phyloP scores from a whole-genome alignment of 2,113 vertebrate genomes.

The Numida meleagris region DNA sequence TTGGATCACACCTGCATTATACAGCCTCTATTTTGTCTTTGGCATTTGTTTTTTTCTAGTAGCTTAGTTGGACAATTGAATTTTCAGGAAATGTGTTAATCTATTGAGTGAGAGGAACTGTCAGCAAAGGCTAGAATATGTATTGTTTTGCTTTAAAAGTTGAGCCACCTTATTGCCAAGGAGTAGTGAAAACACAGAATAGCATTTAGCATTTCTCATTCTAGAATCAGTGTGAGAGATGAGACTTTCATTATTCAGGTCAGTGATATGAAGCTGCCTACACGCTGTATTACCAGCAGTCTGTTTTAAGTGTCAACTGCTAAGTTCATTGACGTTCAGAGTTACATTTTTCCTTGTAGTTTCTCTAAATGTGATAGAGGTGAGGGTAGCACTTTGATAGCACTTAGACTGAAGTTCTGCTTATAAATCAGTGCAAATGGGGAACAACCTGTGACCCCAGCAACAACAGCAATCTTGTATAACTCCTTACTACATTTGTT shows the following conservation, averaged over 20 bases:
- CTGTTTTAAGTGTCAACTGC: background rate
- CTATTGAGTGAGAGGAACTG: background rate
- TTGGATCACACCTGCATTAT: background rate
- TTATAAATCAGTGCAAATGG: background rate
- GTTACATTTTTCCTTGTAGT: background rate
- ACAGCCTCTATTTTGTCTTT: slow-evolving; percentile 8
- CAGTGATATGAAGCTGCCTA: background rate
- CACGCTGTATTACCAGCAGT: background rate
- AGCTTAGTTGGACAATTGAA: background rate
- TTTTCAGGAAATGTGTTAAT: background rate
- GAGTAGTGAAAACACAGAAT: background rate
- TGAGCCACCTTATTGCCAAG: background rate
- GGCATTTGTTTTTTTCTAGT: background rate
- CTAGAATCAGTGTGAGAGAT: background rate
- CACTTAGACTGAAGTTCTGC: background rate
- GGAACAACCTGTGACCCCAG: background rate
- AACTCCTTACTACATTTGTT: background rate
- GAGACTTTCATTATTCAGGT: background rate
- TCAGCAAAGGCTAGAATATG: background rate
- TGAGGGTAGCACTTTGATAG: background rate
- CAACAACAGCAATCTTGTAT: background rate
- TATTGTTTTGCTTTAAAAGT: background rate
- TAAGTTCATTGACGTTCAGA: background rate
- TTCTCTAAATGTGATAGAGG: background rate
- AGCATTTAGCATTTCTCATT: background rate